phyloP scores from a whole-genome alignment of 2,797 vertebrate species.

The Dermochelys coriacea region DNA sequence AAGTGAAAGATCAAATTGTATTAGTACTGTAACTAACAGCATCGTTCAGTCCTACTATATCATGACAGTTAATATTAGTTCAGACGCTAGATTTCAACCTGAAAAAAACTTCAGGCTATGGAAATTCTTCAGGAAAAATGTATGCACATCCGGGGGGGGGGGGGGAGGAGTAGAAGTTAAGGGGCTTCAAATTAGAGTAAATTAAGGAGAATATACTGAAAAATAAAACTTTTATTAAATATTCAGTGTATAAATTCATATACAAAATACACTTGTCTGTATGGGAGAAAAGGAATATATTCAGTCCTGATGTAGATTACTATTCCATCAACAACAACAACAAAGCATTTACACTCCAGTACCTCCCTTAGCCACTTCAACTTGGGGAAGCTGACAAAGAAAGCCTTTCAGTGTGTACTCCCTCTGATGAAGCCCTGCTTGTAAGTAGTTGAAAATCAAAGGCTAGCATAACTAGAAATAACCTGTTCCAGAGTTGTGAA shows the following conservation, averaged over 20 bases:
- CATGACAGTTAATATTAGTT: background rate
- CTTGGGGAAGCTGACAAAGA: background rate
- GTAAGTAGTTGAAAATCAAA: constrained; percentile 70
- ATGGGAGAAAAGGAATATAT: background rate
- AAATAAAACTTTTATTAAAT: constrained; percentile 38
- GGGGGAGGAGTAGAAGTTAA: background rate
- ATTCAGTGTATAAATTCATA: background rate
- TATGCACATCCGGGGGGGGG: background rate
- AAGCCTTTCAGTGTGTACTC: background rate
- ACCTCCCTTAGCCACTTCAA: background rate
- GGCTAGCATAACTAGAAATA: constrained; percentile 90
- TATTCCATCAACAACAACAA: background rate
- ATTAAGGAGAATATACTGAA: background rate
- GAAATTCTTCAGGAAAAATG: background rate
- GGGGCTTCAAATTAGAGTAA: background rate
- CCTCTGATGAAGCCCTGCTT: background rate
- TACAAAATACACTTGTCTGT: background rate
- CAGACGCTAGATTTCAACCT: background rate
- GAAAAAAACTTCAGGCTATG: background rate
- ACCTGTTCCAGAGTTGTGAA: constrained; percentile 94
- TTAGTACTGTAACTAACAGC: background rate
- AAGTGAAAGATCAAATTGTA: background rate
- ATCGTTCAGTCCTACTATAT: background rate
- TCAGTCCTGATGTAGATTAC: background rate
- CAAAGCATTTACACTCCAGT: background rate